A percentile compares a stretch with the other conserved stretches of the same genome.
Conservation (phyloP, 2,888 invertebrate species). For the Drepanosiphum platanoidis region DNA sequence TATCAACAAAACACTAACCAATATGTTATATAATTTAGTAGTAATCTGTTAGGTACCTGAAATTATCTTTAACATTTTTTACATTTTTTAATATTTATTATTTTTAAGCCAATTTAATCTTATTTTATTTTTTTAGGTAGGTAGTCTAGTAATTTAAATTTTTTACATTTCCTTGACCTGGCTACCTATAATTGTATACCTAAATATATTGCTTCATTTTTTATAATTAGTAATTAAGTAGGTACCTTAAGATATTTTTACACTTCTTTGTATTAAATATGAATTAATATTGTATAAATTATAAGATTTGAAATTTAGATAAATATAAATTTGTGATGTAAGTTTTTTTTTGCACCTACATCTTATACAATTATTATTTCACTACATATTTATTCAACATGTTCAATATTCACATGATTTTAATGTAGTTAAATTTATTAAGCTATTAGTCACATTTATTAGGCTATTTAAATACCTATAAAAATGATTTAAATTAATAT, state of each 20-base stretch:
- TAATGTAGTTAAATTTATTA: too few relatives aligned
- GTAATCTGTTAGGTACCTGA: neutral
- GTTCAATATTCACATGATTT: too few relatives aligned
- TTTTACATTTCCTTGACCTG: neutral
- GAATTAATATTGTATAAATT: neutral
- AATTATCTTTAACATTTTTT: neutral
- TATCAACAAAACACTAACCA: neutral
- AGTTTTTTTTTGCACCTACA: too few relatives aligned
- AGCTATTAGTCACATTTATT: too few relatives aligned
- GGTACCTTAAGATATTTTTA: neutral
- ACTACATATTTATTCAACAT: too few relatives aligned
- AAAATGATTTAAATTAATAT: too few relatives aligned
- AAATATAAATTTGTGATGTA: too few relatives aligned
- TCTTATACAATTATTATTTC: too few relatives aligned
- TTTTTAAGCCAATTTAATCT: neutral
- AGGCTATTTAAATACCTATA: too few relatives aligned
- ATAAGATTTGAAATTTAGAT: too few relatives aligned
- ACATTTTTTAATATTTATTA: too few relatives aligned
- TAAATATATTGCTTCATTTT: neutral
- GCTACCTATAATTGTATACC: neutral
- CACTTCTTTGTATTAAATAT: neutral
- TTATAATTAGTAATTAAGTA: neutral
- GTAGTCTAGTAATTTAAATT: neutral
- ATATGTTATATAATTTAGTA: too few relatives aligned
- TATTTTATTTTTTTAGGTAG: neutral